These are phyloP conservation scores for Ursus arctos DNA, from an alignment of 2,113 vertebrate genomes.

Conservation along the genomic window DNA sequence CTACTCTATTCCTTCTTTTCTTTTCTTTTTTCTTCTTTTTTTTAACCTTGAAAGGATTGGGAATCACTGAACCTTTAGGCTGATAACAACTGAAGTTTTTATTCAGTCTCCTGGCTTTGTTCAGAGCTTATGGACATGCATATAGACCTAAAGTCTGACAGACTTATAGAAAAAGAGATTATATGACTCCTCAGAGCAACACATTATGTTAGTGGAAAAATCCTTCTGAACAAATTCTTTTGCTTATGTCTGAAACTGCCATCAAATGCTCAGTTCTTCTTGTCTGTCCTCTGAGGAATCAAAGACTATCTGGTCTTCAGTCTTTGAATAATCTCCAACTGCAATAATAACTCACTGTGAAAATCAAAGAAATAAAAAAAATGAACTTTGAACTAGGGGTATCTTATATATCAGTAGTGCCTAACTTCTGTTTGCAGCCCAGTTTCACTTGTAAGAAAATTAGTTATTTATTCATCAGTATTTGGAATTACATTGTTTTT, in stretches of 20 bases:
- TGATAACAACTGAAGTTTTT: neutral
- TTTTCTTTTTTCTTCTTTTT: neutral
- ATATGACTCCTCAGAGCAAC: neutral
- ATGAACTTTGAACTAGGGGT: slow-evolving; percentile 9
- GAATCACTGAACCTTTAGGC: slow-evolving; percentile 4
- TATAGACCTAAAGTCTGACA: neutral
- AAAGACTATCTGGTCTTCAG: slow-evolving; percentile 34
- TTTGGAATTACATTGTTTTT: slow-evolving; percentile 6
- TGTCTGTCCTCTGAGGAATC: slow-evolving; percentile 34
- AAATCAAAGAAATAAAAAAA: slow-evolving; percentile 47
- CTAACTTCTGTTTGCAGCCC: neutral
- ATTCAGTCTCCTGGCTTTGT: slow-evolving; percentile 5
- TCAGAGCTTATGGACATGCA: neutral
- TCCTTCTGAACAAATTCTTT: slow-evolving; percentile 22
- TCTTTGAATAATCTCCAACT: slow-evolving; percentile 38
- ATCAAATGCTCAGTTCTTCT: slow-evolving; percentile 41
- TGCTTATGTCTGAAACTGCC: slow-evolving; percentile 49
- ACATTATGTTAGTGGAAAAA: neutral
- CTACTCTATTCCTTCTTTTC: neutral
- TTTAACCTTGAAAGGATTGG: neutral
- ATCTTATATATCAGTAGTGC: neutral
- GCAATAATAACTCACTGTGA: slow-evolving; percentile 49
- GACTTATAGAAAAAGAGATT: neutral
- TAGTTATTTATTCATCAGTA: slow-evolving; percentile 2
- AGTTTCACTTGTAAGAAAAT: slow-evolving; percentile 11